Evolutionary conservation across 2,888 invertebrate species (phyloP), one percentile per base, ranked within the genome.

Genomic region (Morpho deidamia): DNA sequence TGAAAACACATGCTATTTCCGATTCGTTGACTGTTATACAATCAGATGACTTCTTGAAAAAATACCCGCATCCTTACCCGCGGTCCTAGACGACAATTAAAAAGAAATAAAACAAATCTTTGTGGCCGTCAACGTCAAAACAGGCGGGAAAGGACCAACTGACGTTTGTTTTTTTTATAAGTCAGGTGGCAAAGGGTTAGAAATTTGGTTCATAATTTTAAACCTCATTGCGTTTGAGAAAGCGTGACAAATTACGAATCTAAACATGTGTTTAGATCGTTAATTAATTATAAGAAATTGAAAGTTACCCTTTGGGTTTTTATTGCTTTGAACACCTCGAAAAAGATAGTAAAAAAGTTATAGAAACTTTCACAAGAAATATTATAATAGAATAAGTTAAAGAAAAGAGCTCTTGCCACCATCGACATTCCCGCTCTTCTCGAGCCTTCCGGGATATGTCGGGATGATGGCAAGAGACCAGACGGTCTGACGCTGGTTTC

Each of bases 51-150:
- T 76, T 76, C 71, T 72, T 66, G 73, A 76, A 76, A 78, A 72
- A 66, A 68, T 67, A 67, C 71, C 67, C 67, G 66, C 72, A 70
- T 69, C 69, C 69, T 64, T 71, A 71, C 72, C 74, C 73, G 64
- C 71, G 69, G 66, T 68, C 70, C 72, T 69, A 72, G 74, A 72
- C 70, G 73, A 88, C 86, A 89, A 89, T 89, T 89, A 89, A 88
- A 89, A 88, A 86, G 83, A 84, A 85, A 89, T 89, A 88, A 88
- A 88, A 88, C 87, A 88, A 88, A 89, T 88, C 87, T 75, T 72
- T 70, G 72, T 70, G 77, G 79, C 75, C 69, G 69, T 69, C 69
- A 68, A 64, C 67, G 69, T 67, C 66, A 69, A 66, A 70, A 75
- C 70, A 69, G 68, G 72, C 75, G 78, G 83, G 83, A 81, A 80